Conservation (phyloP, 2,113 vertebrate genomes). For the Menura novaehollandiae region DNA sequence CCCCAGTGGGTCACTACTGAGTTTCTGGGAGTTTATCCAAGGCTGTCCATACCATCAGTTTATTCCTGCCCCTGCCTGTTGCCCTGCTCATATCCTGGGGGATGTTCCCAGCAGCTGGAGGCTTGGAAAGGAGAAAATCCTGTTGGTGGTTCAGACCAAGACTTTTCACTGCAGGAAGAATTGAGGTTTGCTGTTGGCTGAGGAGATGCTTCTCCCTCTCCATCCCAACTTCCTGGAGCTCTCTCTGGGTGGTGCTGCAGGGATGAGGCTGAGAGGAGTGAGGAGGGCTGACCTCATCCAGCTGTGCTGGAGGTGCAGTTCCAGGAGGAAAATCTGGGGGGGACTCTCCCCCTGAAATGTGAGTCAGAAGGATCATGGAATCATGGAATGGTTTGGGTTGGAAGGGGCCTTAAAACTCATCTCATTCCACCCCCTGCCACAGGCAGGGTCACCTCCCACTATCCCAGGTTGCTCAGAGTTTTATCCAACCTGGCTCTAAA, state of each 20-base stretch:
- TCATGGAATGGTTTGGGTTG: neutral
- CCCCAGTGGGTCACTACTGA: accelerated
- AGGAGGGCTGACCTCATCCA: neutral
- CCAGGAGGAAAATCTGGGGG: neutral
- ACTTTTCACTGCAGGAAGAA: too few species aligned
- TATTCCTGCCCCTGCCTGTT: neutral
- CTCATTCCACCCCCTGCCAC: neutral
- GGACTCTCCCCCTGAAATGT: accelerated
- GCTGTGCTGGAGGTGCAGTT: too few species aligned
- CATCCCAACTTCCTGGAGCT: neutral
- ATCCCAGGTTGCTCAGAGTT: neutral
- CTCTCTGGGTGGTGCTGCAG: neutral
- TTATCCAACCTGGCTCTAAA: accelerated
- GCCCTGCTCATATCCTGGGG: accelerated
- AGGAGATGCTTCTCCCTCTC: neutral
- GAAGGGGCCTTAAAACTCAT: neutral
- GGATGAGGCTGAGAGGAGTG: neutral
- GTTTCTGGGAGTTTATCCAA: neutral
- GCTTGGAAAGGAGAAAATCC: neutral
- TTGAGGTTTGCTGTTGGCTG: accelerated
- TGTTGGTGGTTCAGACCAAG: accelerated
- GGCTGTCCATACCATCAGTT: neutral
- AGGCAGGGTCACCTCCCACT: neutral
- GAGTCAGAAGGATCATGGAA: accelerated
- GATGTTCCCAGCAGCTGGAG: too few species aligned